Conservation (phyloP, 1,140 invertebrate species). For the Drosophila jambulina region DNA sequence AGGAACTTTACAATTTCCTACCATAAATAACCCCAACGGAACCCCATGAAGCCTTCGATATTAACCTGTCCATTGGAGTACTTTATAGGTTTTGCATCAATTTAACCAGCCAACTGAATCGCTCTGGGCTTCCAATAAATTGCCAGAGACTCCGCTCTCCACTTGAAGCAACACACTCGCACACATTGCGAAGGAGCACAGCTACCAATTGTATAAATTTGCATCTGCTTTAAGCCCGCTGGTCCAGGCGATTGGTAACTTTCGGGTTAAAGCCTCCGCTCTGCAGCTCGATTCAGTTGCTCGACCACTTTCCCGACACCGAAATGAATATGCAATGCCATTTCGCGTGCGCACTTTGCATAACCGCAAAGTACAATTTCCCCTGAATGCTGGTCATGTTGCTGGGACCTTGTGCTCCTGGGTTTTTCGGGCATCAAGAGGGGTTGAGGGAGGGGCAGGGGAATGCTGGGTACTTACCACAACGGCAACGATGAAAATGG, state of each 20-base stretch:
- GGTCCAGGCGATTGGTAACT: slow-evolving; percentile 43
- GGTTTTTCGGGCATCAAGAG: slow-evolving; percentile 12
- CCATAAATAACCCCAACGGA: slow-evolving; percentile 13
- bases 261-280: slow-evolving; percentile 35
- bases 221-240: slow-evolving; percentile 53
- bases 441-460: background rate
- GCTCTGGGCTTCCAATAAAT: slow-evolving; percentile 33
- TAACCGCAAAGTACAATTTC: slow-evolving; percentile 74
- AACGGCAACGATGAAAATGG: slow-evolving; percentile 89
- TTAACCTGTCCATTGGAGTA: slow-evolving; percentile 34
- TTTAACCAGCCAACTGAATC: slow-evolving; percentile 3
- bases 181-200: slow-evolving; percentile 25
- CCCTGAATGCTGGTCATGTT: slow-evolving; percentile 46
- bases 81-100: slow-evolving; percentile 18
- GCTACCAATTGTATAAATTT: slow-evolving; percentile 59
- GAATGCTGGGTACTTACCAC: slow-evolving; percentile 86
- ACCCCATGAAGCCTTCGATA: slow-evolving; percentile 22
- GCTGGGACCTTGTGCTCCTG: slow-evolving; percentile 16
- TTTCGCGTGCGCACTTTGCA: slow-evolving; percentile 47
- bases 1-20: background rate
- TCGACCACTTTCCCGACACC: slow-evolving; percentile 51
- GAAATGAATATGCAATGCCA: slow-evolving; percentile 77
- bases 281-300: slow-evolving; percentile 26
- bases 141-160: slow-evolving; percentile 4
- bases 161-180: slow-evolving; percentile 30